Base-by-base conservation (phyloP, 2,113 vertebrate genomes). In the Probosciger aterrimus region DNA sequence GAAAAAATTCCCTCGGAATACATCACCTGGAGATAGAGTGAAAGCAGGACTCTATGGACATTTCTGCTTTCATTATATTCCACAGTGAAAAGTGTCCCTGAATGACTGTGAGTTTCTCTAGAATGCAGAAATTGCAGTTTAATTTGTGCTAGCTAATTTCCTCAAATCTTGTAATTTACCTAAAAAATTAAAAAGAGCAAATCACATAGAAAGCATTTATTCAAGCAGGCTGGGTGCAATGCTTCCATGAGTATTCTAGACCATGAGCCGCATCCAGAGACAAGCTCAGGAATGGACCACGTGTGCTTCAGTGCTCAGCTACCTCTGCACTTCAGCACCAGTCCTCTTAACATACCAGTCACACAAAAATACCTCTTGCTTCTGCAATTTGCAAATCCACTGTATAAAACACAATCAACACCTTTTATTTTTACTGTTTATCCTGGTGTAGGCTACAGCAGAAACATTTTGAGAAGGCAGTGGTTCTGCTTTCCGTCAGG, bases 101-200 rank as follows among this genome's bases (percentile, higher is more conserved):
- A 82, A 65, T 1, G 2, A 43, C 44, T 87, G 53, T 33, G 33
- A 9, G 30, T 67, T 82, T 67, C 67, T 77, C 25, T 33, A 39
- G 41, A 91, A 76, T 1, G 4, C 9, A 79, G 59, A 88, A 92
- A 90, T 50, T 31, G 33, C 46, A 64, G 33, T 70, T 92, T 59
- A 74, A 90, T 86, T 94, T 84, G 30, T 41, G 57, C 17, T 63
- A 92, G 77, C n/a, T 84, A 62, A 92, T 76, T 89, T 94, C 44
- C 49, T 64, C 49, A 87, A 79, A 79, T 65, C 18, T 82, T 62
- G 47, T 44, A 44, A 89, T 87, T 91, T 82, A 76, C 44, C 28
- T 83, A n/a, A 73, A 86, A 91, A 78, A 64, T 27, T 43, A 86
- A 91, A 73, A 7, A 53, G 13, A 70, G 20, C 15, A 90, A 93